Base-by-base conservation (phyloP, 1,140 invertebrate genomes). In the Drosophila nebulosa region DNA sequence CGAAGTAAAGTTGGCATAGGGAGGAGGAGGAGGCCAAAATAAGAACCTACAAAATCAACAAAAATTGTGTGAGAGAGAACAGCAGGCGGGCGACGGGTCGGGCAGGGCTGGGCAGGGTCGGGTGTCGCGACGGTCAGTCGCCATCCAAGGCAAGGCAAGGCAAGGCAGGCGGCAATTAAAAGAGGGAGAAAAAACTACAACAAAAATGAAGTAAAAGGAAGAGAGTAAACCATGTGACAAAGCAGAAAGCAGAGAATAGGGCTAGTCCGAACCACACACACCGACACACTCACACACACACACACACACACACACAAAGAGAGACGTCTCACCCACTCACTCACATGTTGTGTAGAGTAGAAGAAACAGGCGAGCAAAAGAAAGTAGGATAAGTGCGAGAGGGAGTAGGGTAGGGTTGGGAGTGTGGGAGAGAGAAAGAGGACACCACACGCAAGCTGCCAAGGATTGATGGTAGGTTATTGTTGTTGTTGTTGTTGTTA, bases 41-140 rank as follows among this genome's bases (percentile, higher is more conserved):
- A 74, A 86, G 71, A 85, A 80, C 78, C 69, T 79, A 77, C 74
- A 80, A 81, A 77, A 78, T 77, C 77, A 80, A 77, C 81, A 78
- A 32, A 78, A 32, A 32, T 84, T 80, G 68, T n/a, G n/a, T n/a
- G n/a, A n/a, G n/a, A n/a, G n/a, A 64, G 78, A 80, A 69, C 83
- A 86, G 81, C 81, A 67, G 81, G 81, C 69, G 78, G 65, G 79
- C 39, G 39, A 83, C 74, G 78, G 65, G 79, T 18, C 6, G 16
- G 39, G n/a, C n/a, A n/a, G n/a, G n/a, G n/a, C n/a, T n/a, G n/a
- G n/a, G n/a, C n/a, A n/a, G n/a, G n/a, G 5, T 42, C 39, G 39
- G 39, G 39, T 42, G 39, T 18, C 39, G 76, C 81, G 81, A 78
- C 81, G 81, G 81, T 86, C 81, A 86, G 81, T 85, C 81, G 81